Evolutionary conservation across 1,140 invertebrate genomes (phyloP).

Genomic region (Papilio aristodemus): DNA sequence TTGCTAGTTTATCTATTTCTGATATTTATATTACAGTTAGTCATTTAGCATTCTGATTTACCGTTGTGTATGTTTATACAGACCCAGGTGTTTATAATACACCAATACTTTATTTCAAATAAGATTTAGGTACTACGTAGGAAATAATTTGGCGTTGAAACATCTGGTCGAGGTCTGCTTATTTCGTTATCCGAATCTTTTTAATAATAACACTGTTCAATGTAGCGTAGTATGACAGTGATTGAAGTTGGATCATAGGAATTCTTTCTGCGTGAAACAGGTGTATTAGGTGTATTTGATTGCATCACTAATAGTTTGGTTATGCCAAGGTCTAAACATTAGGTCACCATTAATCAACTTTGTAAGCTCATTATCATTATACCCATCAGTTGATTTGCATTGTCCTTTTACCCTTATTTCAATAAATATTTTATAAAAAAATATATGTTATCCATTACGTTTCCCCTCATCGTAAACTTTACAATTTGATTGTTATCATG

Average conservation of each 20-base stretch:
- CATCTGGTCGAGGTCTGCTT: conserved; percentile 63
- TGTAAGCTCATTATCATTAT: neutral
- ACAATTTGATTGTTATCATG: conserved; percentile 28
- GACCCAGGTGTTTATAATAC: conserved; percentile 76
- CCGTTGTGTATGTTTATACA: conserved; percentile 74
- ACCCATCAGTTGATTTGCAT: neutral
- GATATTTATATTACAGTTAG: conserved; percentile 79
- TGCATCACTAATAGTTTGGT: neutral
- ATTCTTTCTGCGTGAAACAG: neutral
- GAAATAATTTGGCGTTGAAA: conserved; percentile 69
- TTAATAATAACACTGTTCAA: conserved; percentile 30
- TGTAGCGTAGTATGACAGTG: conserved; percentile 10
- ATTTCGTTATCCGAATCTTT: conserved; percentile 45
- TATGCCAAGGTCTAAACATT: too few species aligned
- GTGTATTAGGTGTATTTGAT: neutral
- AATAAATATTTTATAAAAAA: conserved; percentile 15
- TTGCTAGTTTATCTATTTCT: conserved; percentile 69
- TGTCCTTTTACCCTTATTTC: conserved; percentile 10
- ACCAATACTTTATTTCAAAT: conserved; percentile 74
- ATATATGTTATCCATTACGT: conserved; percentile 14
- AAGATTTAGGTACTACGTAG: conserved; percentile 63
- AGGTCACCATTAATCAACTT: too few species aligned
- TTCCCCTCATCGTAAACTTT: conserved; percentile 22
- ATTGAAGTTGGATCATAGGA: neutral
- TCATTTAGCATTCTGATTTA: conserved; percentile 78